Percentiles rank a stretch among this genome's conserved stretches.
phyloP scores from a whole-genome alignment of 2,113 vertebrate genomes.

The Clarias gariepinus region DNA sequence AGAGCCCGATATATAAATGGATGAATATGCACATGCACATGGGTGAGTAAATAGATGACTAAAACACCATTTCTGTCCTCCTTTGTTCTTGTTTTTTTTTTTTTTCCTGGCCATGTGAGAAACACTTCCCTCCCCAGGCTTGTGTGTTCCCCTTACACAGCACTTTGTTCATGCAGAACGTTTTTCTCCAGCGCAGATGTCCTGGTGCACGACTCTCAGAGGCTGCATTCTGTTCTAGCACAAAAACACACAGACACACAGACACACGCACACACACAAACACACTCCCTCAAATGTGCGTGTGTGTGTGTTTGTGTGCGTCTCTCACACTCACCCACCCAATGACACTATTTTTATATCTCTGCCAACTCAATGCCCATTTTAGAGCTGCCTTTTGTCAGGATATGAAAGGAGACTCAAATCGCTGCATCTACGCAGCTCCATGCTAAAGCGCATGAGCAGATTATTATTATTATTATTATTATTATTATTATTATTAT shows the following conservation, averaged over 20 bases:
- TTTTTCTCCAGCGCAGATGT: slow-evolving; percentile 43
- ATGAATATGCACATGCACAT: neutral
- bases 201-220: slow-evolving; percentile 44
- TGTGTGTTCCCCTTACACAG: slow-evolving; percentile 43
- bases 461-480: neutral
- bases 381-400: slow-evolving; percentile 45
- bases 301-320: slow-evolving; percentile 23
- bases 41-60: slow-evolving; percentile 28
- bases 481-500: no score
- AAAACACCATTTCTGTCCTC: slow-evolving; percentile 8
- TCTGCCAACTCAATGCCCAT: slow-evolving; percentile 46
- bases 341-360: slow-evolving; percentile 47
- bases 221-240: slow-evolving; percentile 39
- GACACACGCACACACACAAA: slow-evolving; percentile 12
- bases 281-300: slow-evolving; percentile 26
- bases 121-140: slow-evolving; percentile 33
- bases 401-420: slow-evolving; percentile 31
- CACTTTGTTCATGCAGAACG: slow-evolving; percentile 37
- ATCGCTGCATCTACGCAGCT: slow-evolving; percentile 9
- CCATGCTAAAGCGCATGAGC: neutral
- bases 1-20: neutral
- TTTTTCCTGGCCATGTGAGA: neutral
- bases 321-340: slow-evolving; percentile 50
- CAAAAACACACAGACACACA: slow-evolving; percentile 11
- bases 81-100: slow-evolving; percentile 20